phyloP scores from a whole-genome alignment of 1,140 invertebrate genomes.

The Platorchestia sp. region DNA sequence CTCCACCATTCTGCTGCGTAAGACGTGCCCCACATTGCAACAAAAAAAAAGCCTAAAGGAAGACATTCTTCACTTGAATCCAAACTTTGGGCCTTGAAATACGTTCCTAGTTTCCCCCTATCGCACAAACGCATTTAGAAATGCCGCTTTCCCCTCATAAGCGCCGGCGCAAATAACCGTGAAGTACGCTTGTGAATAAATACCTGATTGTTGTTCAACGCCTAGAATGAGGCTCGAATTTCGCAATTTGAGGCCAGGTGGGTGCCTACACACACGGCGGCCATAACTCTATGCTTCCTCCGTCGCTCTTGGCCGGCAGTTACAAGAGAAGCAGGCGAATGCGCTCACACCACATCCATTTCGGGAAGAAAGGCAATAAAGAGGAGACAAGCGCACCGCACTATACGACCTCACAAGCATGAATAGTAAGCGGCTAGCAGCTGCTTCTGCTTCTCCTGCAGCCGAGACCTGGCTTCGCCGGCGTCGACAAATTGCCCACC shows the following conservation, averaged over 20 bases:
- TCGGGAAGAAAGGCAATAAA: conserved; percentile 43
- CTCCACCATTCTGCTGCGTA: not conserved
- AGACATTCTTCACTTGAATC: not conserved
- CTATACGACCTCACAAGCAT: conserved; percentile 45
- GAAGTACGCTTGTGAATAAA: not conserved
- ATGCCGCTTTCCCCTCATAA: not conserved
- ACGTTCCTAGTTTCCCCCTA: not conserved
- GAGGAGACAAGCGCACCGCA: not conserved
- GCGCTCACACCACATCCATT: conserved; percentile 26
- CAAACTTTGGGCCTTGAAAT: not conserved
- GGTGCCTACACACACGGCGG: not conserved
- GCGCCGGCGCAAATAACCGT: not conserved
- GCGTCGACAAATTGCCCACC: conserved; percentile 4
- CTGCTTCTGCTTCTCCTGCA: not conserved
- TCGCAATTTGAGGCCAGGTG: not conserved
- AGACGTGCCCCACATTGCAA: not conserved
- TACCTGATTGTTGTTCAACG: not conserved
- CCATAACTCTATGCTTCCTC: conserved; percentile 27
- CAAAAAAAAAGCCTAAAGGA: not conserved
- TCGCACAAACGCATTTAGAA: not conserved
- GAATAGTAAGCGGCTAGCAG: conserved; percentile 34
- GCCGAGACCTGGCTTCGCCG: not conserved
- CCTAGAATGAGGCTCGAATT: not conserved
- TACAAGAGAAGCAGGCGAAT: not conserved
- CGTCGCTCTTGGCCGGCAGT: not conserved